phyloP scores from a whole-genome alignment of 2,797 vertebrate species.

The Sciaenops ocellatus region DNA sequence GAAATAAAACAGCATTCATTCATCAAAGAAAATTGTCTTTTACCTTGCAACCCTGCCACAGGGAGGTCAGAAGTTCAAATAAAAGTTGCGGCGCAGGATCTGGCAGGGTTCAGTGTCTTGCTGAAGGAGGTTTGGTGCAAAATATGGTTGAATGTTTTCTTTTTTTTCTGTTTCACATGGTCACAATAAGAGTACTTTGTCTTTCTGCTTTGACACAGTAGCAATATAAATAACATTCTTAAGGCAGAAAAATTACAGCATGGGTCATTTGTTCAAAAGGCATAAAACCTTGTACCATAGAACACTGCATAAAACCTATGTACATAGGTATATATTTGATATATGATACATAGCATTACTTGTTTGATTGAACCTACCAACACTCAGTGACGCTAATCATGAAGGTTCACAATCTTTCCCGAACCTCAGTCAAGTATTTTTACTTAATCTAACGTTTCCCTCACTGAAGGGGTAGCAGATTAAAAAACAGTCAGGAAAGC shows the following conservation, averaged over 20 bases:
- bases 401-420: not conserved
- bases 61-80: conserved; percentile 40
- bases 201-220: not conserved
- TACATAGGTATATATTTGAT: no score
- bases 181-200: not conserved
- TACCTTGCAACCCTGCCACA: conserved; percentile 6
- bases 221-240: not conserved
- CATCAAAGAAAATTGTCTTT: conserved; percentile 10
- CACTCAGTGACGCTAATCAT: not conserved
- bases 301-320: no score
- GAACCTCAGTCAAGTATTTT: not conserved
- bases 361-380: no score
- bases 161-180: not conserved
- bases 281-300: no score
- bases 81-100: not conserved
- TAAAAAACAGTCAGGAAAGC: not conserved
- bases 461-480: no score
- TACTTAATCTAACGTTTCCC: not conserved
- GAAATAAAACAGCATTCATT: conserved; percentile 23
- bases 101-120: conserved; percentile 20
- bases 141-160: not conserved
- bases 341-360: no score
- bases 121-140: no score
- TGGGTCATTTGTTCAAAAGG: not conserved
- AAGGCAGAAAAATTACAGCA: not conserved